Base-by-base conservation (phyloP, 2,113 vertebrate species). In the Cranoglanis bouderius region DNA sequence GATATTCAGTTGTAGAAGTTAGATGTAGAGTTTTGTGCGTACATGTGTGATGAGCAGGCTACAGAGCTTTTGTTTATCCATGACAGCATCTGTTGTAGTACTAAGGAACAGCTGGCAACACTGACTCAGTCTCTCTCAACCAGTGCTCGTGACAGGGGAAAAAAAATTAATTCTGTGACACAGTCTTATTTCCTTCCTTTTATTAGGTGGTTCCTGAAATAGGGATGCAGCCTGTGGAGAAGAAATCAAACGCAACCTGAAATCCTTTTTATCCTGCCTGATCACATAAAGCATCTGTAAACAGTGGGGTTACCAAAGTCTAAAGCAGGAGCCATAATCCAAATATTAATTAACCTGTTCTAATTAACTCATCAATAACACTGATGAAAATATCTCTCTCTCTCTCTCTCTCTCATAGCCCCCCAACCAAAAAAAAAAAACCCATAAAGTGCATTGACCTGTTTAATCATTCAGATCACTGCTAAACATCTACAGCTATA, bases 101-200 rank as follows among this genome's bases (percentile, higher is more conserved):
- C 43, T 53, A 21, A 88, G 46, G n/a, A 78, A 89, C 88, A 89
- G 57, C 88, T 85, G 83, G 88, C 63, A 35, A 85, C 74, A 70
- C 70, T 70, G 57, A 57, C 26, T 80, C 72, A 67, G 32, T 65
- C 35, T 67, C 43, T 85, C 43, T 84, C 57, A 84, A 77, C 21
- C 38, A 77, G 32, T 43, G 78, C 61, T 57, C 9, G 26, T 49
- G 72, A 82, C 43, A 55, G 18, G 16, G 18, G 4, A 80, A n/a
- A 55, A 29, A 77, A 29, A 13, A 61, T 3, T 35, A 29, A 51
- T 80, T 80, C 19, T n/a, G 7, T 46, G 51, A 83, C 61, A 43
- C 32, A 8, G 9, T 43, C 35, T 55, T 46, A 46, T 82, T 72
- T 59, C 51, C 4, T 57, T 18, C 18, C 59, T 59, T 74, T 57